Conservation (phyloP, 1,140 invertebrate species). For the Heterodera schachtii region DNA sequence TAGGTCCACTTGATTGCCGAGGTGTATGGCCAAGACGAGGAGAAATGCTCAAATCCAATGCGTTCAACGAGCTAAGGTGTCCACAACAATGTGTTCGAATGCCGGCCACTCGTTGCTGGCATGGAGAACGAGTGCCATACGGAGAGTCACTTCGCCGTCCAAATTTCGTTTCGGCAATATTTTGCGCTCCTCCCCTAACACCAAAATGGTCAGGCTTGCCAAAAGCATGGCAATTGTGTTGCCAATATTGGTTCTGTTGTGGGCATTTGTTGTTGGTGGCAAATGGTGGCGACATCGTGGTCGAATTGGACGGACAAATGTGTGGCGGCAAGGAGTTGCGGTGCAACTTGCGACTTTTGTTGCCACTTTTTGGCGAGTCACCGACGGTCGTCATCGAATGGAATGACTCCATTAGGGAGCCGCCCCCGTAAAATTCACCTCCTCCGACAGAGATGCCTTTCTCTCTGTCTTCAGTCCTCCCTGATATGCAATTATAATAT, state of each 20-base stretch:
- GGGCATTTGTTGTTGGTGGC: not conserved
- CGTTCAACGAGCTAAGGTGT: slow-evolving; percentile 9
- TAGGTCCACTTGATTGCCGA: not conserved
- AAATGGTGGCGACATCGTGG: slow-evolving; percentile 22
- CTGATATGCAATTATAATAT: not conserved
- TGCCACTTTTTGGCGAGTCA: slow-evolving; percentile 3
- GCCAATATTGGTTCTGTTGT: not conserved
- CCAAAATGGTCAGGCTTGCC: not conserved
- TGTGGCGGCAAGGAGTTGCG: slow-evolving; percentile 47
- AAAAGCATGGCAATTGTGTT: no score
- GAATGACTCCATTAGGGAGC: slow-evolving; percentile 1
- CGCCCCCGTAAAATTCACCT: not conserved
- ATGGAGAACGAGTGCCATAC: not conserved
- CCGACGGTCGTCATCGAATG: slow-evolving; percentile 16
- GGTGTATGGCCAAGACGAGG: not conserved
- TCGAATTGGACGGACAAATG: slow-evolving; percentile 29
- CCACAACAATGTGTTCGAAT: not conserved
- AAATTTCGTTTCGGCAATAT: not conserved
- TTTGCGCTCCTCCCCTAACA: not conserved
- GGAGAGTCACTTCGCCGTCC: not conserved
- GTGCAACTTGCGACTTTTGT: slow-evolving; percentile 23
- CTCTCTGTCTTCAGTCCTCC: no score
- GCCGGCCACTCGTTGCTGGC: not conserved
- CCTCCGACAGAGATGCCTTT: not conserved
- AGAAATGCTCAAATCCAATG: not conserved